phyloP scores from a whole-genome alignment of 1,140 invertebrate species.

The Planococcus citri region DNA sequence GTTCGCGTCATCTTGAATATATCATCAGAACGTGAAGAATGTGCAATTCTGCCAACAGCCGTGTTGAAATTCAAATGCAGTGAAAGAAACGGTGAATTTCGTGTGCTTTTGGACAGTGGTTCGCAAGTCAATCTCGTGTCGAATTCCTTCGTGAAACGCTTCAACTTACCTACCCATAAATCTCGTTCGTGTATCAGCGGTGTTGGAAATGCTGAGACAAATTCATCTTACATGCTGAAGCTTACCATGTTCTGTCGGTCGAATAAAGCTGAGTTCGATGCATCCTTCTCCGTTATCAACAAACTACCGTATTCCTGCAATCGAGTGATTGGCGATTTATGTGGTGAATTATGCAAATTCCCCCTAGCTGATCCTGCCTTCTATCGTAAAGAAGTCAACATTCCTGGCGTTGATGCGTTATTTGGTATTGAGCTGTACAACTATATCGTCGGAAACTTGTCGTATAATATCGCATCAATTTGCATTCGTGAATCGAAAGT shows the following conservation, averaged over 20 bases:
- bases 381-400: background rate
- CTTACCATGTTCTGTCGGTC: no score
- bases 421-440: background rate
- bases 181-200: no score
- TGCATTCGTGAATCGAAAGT: background rate
- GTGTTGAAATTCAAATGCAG: background rate
- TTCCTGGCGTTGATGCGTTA: background rate
- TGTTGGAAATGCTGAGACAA: no score
- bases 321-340: no score
- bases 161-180: no score
- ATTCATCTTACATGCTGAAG: no score
- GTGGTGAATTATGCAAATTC: no score
- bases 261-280: no score
- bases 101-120: background rate
- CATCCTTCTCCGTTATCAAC: no score
- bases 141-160: background rate
- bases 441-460: background rate
- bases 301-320: no score
- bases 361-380: background rate
- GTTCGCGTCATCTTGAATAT: no score
- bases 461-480: background rate
- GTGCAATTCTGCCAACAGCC: background rate
- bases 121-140: background rate
- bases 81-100: background rate
- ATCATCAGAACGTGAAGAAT: no score